A percentile compares a stretch with the other conserved stretches of the same genome.
Conservation (phyloP, 2,888 invertebrate genomes). For the Brachypterus glaber region DNA sequence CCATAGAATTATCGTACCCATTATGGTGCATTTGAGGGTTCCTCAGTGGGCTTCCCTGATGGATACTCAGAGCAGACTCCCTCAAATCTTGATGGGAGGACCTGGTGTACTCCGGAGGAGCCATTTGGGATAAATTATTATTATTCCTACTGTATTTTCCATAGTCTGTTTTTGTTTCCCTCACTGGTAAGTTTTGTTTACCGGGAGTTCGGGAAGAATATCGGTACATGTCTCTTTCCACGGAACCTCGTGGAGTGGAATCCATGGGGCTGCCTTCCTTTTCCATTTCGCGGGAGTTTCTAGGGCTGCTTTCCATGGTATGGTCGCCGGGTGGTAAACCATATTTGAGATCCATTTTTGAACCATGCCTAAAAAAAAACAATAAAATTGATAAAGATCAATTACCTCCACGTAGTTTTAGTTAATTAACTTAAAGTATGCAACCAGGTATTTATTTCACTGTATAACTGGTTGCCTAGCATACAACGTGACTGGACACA, state of each 20-base stretch:
- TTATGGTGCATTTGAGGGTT: slow-evolving; percentile 28
- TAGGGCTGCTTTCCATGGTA: slow-evolving; percentile 33
- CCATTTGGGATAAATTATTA: slow-evolving; percentile 10
- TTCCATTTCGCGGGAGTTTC: slow-evolving; percentile 37
- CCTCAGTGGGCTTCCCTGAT: slow-evolving; percentile 37
- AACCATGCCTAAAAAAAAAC: slow-evolving; percentile 21
- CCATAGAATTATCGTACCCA: slow-evolving; percentile 39
- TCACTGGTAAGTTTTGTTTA: slow-evolving; percentile 46
- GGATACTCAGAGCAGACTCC: slow-evolving; percentile 37
- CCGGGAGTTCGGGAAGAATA: slow-evolving; percentile 56
- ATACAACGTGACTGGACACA: too few relatives aligned
- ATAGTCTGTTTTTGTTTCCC: slow-evolving; percentile 65
- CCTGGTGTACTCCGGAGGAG: slow-evolving; percentile 32
- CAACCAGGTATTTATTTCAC: too few relatives aligned
- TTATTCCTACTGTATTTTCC: slow-evolving; percentile 54
- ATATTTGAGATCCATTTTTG: slow-evolving; percentile 37
- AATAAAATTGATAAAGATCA: too few relatives aligned
- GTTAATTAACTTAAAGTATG: too few relatives aligned
- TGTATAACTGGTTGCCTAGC: too few relatives aligned
- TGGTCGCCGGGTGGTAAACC: slow-evolving; percentile 27
- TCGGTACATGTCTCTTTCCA: slow-evolving; percentile 38
- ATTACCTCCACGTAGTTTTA: too few relatives aligned
- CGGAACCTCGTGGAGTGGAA: slow-evolving; percentile 30
- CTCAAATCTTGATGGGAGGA: slow-evolving; percentile 39
- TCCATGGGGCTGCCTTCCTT: slow-evolving; percentile 30